A percentile compares a stretch with the other conserved stretches of the same genome.
Conservation (phyloP, 1,140 invertebrate genomes). For the Drosophila watanabei region DNA sequence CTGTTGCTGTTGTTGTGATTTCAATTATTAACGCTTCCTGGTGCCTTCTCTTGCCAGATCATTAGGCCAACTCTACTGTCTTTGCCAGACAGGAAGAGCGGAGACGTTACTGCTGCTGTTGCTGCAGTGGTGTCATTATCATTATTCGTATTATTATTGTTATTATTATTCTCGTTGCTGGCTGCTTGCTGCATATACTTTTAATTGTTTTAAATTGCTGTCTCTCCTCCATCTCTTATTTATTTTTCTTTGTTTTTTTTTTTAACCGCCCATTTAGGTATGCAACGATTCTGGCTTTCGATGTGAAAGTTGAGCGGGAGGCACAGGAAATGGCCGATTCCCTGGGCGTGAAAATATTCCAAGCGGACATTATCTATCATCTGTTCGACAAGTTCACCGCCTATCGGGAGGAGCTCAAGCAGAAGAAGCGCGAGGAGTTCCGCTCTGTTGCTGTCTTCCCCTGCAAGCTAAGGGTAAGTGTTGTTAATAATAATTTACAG, state of each 20-base stretch:
- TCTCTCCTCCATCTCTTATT: neutral
- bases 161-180: slow-evolving; percentile 41
- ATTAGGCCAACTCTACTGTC: slow-evolving; percentile 52
- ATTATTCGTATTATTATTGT: slow-evolving; percentile 66
- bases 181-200: slow-evolving; percentile 38
- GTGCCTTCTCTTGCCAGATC: slow-evolving; percentile 50
- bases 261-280: slow-evolving; percentile 88
- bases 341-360: slow-evolving; percentile 98
- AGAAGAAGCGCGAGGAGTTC: slow-evolving; percentile 97
- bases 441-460: slow-evolving; percentile 99
- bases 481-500: neutral
- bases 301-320: slow-evolving; percentile 99
- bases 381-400: slow-evolving; percentile 99
- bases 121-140: slow-evolving; percentile 50
- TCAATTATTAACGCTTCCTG: slow-evolving; percentile 79
- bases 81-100: slow-evolving; percentile 34
- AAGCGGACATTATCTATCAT: slow-evolving; percentile 99
- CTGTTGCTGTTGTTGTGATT: slow-evolving; percentile 51
- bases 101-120: slow-evolving; percentile 11
- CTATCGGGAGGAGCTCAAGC: slow-evolving; percentile 97
- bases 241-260: slow-evolving; percentile 5
- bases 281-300: slow-evolving; percentile 99
- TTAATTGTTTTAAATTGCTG: slow-evolving; percentile 68
- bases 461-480: slow-evolving; percentile 95
- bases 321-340: slow-evolving; percentile 98